Evolutionary conservation across 2,113 vertebrate genomes (phyloP).

Genomic region (Epinephelus cyanopodus): DNA sequence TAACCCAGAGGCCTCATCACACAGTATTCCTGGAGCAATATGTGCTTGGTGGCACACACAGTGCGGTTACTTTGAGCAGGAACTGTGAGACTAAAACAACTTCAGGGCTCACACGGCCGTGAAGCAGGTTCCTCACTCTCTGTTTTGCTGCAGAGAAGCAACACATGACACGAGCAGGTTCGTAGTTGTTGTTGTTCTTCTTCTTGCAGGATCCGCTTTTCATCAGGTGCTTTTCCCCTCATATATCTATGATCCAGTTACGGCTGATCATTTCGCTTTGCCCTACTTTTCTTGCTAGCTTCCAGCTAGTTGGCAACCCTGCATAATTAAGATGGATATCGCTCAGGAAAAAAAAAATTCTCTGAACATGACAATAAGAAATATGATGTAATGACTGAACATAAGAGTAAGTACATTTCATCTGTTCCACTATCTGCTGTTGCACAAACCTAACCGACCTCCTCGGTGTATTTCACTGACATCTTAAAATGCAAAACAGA

Average conservation of each 20-base stretch:
- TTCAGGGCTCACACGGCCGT: constrained; percentile 14
- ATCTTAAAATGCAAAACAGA: constrained; percentile 47
- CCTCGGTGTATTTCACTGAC: constrained; percentile 13
- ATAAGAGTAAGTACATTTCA: not conserved
- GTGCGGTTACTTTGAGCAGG: constrained; percentile 9
- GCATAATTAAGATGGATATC: not conserved
- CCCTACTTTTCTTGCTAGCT: not conserved
- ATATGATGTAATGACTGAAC: not conserved
- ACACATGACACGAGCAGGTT: not conserved
- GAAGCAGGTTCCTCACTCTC: not conserved
- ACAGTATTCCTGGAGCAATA: constrained; percentile 9
- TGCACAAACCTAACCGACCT: not conserved
- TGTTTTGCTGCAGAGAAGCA: not conserved
- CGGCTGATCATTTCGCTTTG: not conserved
- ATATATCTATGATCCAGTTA: not conserved
- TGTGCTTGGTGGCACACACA: not conserved
- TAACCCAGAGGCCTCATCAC: constrained; percentile 17
- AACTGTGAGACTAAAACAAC: constrained; percentile 17
- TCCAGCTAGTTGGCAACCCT: not conserved
- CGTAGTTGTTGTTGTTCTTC: constrained; percentile 2
- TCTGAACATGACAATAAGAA: not conserved
- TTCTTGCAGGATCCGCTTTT: not conserved
- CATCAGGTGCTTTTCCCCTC: not conserved
- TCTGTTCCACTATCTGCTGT: not conserved
- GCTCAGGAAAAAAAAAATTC: not conserved